Evolutionary conservation across 2,113 vertebrate genomes (phyloP), one percentile per base, ranked within the genome.

Genomic region (Pampusana beccarii): DNA sequence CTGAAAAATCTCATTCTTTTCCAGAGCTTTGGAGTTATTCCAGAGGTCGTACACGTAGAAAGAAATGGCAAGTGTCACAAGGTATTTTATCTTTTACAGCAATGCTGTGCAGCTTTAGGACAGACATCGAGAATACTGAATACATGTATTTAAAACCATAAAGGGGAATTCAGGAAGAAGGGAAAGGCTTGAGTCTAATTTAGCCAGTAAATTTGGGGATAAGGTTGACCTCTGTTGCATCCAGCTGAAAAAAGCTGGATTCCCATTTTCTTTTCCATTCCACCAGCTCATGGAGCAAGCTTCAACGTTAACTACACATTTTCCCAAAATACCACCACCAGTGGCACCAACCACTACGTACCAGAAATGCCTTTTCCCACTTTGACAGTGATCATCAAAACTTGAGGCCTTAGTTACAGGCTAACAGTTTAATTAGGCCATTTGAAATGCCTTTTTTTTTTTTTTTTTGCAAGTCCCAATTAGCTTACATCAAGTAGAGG

Each of bases 61-160:
- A 90, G 95, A 96, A 95, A 96, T 92, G 93, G 92, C 91, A 96
- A 94, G 88, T 93, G 94, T 94, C 96, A 95, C 64, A 80, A 93
- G 66, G 54, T 71, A 86, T 96, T 95, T 78, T 36, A n/a, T 82
- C 44, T 89, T 72, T 75, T 33, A 69, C 66, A 87, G 80, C 80
- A 89, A 84, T 25, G 66, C 86, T 61, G 2, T 61, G 90, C 81
- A 71, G 93, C 96, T 92, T 90, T 74, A 94, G 87, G 91, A 92
- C 93, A 95, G 82, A 77, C 91, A 90, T 91, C 84, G 61, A 70
- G 74, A 94, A 96, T 5, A 67, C 83, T 38, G 72, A 92, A 71
- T 31, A 17, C 28, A 31, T 2, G 31, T 5, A 65, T 38, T 82
- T 95, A 66, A 56, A 94, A 71, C 48, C 62, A 6, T 58, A 81